Evolutionary conservation across 1,140 invertebrate species (phyloP), one percentile per base, ranked within the genome.

Genomic region (Lanistes nyassanus): DNA sequence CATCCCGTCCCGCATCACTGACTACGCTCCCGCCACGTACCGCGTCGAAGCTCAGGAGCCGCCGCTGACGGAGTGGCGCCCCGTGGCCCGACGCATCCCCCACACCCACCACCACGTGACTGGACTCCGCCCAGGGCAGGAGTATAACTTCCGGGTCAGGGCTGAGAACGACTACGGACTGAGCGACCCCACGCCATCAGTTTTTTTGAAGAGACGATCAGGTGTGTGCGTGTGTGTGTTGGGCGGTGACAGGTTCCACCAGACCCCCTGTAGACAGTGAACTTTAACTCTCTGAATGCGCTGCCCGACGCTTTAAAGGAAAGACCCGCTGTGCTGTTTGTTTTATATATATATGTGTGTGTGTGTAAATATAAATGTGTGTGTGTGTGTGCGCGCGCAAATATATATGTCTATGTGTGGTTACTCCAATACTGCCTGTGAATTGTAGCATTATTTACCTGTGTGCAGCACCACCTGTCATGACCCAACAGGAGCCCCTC

Each of bases 91-190:
- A n/a, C 82, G 83, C n/a, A 80, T 87, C 19, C 81, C 81, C 47
- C 74, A 79, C 23, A 86, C 85, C 13, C 83, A 85, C 66, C 84
- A 82, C 75, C 76, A 81, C 31, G 79, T 85, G 21, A 83, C 79
- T 1, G 81, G 81, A 47, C 81, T 88, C 21, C 75, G 79, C 7
- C 85, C 86, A 39, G 82, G 86, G 36, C 76, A 80, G 47, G 85
- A 86, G 36, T 88, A 86, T 70, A 74, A 73, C 21, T 86, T 86
- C 82, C 76, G 86, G 53, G 80, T 88, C 21, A 37, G 85, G 37
- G 98, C 98, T 26, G 97, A 99, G 87, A 99, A 99, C 90, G 96
- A 98, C 26, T 86, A 81, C 62, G 88, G 87, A 23, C 37, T 84
- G 19, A 85, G 85, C 77, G 86, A 88, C 68, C 86, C 88, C 3